Percentiles rank a stretch among this genome's conserved stretches.
Conservation (phyloP, 2,113 vertebrate species). For the Rousettus leschenaultii region DNA sequence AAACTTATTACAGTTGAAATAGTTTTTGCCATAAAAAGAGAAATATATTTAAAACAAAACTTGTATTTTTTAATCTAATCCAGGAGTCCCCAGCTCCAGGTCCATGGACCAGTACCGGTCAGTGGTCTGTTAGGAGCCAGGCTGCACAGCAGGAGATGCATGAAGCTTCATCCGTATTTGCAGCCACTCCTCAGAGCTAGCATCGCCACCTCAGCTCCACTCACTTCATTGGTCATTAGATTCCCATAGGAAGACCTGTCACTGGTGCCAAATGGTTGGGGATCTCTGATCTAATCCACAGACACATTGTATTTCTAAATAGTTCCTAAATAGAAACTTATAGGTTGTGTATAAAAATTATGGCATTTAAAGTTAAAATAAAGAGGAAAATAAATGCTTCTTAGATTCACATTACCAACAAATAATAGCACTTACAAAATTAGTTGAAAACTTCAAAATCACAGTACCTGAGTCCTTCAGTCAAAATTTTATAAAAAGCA, state of each 20-base stretch:
- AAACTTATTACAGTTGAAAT: background rate
- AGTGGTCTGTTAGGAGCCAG: too few species aligned
- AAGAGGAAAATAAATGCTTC: background rate
- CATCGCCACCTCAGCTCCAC: too few species aligned
- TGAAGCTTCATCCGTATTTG: too few species aligned
- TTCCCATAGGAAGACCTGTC: too few species aligned
- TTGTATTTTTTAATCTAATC: background rate
- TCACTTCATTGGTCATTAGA: too few species aligned
- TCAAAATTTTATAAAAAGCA: background rate
- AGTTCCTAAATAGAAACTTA: background rate
- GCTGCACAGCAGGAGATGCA: too few species aligned
- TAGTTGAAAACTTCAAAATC: too few species aligned
- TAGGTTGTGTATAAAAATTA: background rate
- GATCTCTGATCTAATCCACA: background rate
- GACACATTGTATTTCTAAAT: background rate
- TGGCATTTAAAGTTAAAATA: background rate
- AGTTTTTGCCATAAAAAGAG: background rate
- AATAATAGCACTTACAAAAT: background rate
- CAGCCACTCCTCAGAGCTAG: too few species aligned
- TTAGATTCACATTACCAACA: background rate
- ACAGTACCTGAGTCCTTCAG: background rate
- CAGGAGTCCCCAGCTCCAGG: too few species aligned
- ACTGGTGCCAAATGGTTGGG: too few species aligned
- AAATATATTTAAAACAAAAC: background rate
- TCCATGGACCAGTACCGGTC: too few species aligned